Percentiles rank a stretch among this genome's conserved stretches.
Evolutionary conservation across 2,888 invertebrate genomes (phyloP).

Genomic region (Chouioia cunea): DNA sequence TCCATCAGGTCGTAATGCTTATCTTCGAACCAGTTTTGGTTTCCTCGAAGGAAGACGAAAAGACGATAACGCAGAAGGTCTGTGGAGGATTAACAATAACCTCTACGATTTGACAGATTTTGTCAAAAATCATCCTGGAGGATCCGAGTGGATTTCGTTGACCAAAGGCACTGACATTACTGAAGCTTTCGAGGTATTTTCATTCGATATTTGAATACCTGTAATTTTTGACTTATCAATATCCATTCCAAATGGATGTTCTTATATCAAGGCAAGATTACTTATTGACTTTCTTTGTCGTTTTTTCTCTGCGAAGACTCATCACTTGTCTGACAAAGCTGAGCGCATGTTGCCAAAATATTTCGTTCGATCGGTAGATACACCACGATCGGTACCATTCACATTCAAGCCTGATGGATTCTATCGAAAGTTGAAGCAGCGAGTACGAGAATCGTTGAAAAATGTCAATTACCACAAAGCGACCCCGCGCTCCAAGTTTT

Average conservation of each 20-base stretch:
- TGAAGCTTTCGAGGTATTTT: constrained; percentile 77
- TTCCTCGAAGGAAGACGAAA: constrained; percentile 77
- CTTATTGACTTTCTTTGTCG: no score
- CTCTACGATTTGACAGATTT: constrained; percentile 90
- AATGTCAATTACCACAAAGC: constrained; percentile 69
- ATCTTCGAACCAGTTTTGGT: constrained; percentile 68
- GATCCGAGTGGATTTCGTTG: constrained; percentile 79
- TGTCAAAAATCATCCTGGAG: constrained; percentile 86
- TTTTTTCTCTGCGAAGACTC: constrained; percentile 68
- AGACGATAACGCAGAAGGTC: constrained; percentile 81
- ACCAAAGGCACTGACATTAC: constrained; percentile 85
- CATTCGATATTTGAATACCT: neutral
- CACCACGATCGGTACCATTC: constrained; percentile 78
- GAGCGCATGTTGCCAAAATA: constrained; percentile 76
- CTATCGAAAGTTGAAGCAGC: constrained; percentile 77
- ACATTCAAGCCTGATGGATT: constrained; percentile 83
- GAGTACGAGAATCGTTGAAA: constrained; percentile 72
- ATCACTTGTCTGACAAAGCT: constrained; percentile 76
- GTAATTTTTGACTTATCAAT: no score
- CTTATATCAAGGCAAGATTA: no score
- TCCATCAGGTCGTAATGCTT: constrained; percentile 67
- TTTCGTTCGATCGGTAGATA: constrained; percentile 75
- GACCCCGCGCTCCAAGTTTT: constrained; percentile 59
- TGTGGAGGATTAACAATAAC: constrained; percentile 82
- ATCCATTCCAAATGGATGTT: no score